Conservation (phyloP, 2,797 vertebrate species). For the Columba guinea region DNA sequence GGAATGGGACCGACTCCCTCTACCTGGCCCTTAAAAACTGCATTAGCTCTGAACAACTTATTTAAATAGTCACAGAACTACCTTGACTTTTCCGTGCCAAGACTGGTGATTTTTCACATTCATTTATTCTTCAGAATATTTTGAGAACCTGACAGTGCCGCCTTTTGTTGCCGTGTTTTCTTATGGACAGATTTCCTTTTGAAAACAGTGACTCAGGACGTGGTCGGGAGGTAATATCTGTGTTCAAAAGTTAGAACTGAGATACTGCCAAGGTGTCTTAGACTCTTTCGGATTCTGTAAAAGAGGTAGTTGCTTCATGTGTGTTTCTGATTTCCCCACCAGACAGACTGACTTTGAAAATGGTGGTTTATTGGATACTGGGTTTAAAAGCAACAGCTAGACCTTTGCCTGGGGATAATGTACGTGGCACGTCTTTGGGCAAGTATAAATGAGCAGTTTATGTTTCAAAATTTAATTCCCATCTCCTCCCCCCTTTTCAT, state of each 20-base stretch:
- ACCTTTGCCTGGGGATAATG: background rate
- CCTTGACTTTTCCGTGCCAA: background rate
- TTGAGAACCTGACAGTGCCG: background rate
- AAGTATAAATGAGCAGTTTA: background rate
- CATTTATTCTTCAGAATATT: background rate
- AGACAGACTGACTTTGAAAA: background rate
- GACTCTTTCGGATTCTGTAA: background rate
- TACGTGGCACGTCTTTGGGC: background rate
- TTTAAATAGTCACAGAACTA: background rate
- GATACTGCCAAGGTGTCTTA: background rate
- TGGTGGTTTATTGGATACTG: background rate
- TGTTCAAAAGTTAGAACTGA: background rate
- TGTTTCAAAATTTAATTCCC: background rate
- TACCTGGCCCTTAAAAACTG: background rate
- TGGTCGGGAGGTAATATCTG: background rate
- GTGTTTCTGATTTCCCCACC: background rate
- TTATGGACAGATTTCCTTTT: background rate
- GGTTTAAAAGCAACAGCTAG: background rate
- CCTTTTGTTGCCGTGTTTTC: background rate
- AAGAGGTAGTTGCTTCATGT: background rate
- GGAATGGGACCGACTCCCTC: background rate
- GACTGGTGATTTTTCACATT: background rate
- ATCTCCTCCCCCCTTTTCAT: background rate
- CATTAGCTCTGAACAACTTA: background rate
- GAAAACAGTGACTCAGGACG: background rate